Percentiles rank a stretch among this genome's conserved stretches.
These are phyloP conservation scores for Anguilla marmorata DNA, from an alignment of 2,797 vertebrate species.

Conservation along the genomic window DNA sequence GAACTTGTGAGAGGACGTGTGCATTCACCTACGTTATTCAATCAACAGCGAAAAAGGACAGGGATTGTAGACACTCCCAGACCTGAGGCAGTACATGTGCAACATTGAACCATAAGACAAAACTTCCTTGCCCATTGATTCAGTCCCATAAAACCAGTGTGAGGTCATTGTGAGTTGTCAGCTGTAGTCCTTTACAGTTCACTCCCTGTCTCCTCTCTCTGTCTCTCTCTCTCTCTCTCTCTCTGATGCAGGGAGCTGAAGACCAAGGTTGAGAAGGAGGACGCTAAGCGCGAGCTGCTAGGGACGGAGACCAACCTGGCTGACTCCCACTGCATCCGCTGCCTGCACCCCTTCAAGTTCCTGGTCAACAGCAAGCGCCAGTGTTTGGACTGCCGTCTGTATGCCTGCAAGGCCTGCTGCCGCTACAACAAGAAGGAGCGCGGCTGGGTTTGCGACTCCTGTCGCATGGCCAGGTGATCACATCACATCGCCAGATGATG, in stretches of 20 bases:
- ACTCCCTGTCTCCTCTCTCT: background rate
- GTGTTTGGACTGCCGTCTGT: constrained; percentile 83
- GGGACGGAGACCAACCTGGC: constrained; percentile 69
- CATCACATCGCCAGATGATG: background rate
- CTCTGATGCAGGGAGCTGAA: constrained; percentile 74
- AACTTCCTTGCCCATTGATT: background rate
- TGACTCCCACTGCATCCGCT: constrained; percentile 83
- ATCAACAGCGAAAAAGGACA: background rate
- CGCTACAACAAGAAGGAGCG: constrained; percentile 84
- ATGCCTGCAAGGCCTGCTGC: constrained; percentile 84
- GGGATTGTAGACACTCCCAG: background rate
- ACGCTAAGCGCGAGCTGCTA: constrained; percentile 79
- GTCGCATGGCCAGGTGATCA: constrained; percentile 81
- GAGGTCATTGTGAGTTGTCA: background rate
- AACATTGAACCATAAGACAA: background rate
- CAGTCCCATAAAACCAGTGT: constrained; percentile 7
- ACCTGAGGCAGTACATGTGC: background rate
- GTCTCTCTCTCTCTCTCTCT: background rate
- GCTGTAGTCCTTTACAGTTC: background rate
- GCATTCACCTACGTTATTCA: background rate
- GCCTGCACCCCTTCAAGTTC: constrained; percentile 89
- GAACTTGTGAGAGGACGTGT: background rate
- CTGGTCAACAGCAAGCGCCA: constrained; percentile 80
- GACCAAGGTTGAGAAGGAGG: constrained; percentile 81
- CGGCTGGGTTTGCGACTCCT: constrained; percentile 91